phyloP scores from a whole-genome alignment of 1,140 invertebrate genomes.

The Cheumatopsyche charites region DNA sequence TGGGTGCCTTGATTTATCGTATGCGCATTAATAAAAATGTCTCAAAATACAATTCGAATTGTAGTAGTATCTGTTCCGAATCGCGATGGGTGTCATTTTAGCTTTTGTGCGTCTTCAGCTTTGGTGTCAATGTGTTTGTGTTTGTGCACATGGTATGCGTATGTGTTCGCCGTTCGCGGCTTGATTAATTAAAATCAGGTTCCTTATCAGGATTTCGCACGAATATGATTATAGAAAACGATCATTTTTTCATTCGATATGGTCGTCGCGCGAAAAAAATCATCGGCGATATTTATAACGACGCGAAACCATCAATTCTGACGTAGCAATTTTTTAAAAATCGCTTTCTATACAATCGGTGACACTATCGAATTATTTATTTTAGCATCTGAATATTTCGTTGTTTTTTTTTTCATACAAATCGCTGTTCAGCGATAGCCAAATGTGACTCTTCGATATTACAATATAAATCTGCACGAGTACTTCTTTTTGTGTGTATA shows the following conservation, averaged over 20 bases:
- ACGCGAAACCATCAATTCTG: conserved; percentile 14
- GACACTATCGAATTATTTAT: conserved; percentile 28
- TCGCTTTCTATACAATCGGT: conserved; percentile 16
- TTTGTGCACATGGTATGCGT: background rate
- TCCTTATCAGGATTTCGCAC: conserved; percentile 30
- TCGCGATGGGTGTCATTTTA: too few species aligned
- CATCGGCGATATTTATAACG: conserved; percentile 13
- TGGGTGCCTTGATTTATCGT: too few species aligned
- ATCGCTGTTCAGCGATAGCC: too few species aligned
- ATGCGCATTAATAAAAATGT: too few species aligned
- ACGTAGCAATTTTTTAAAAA: conserved; percentile 8
- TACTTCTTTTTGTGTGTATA: too few species aligned
- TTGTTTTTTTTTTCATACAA: background rate
- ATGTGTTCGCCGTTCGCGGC: background rate
- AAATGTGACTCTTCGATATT: too few species aligned
- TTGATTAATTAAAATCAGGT: conserved; percentile 37
- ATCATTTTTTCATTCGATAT: conserved; percentile 17
- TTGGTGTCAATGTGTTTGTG: background rate
- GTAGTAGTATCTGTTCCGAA: too few species aligned
- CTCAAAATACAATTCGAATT: too few species aligned
- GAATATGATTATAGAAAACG: conserved; percentile 27
- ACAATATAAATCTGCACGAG: too few species aligned
- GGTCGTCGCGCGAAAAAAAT: background rate
- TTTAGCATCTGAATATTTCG: background rate
- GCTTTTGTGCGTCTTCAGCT: background rate